These are phyloP conservation scores for Acleris holmiana DNA, from an alignment of 2,888 invertebrate species.

Conservation along the genomic window DNA sequence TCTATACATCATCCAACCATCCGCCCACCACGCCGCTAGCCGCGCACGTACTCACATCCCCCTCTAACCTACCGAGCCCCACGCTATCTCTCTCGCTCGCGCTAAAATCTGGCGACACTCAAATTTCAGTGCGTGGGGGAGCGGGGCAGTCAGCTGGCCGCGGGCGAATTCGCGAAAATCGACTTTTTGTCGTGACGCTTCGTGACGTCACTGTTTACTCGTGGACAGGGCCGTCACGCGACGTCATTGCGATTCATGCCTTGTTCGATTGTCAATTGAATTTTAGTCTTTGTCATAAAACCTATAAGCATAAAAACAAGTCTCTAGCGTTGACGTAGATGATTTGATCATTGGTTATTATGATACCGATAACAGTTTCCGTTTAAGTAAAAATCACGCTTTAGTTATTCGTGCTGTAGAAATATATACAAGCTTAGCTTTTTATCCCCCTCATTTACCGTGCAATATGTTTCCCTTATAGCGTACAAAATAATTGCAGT, in stretches of 20 bases:
- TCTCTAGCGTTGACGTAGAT: background rate
- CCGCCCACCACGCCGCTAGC: conserved; percentile 78
- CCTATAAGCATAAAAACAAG: background rate
- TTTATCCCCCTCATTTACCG: conserved; percentile 58
- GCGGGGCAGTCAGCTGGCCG: conserved; percentile 79
- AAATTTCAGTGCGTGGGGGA: conserved; percentile 69
- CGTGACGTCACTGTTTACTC: conserved; percentile 84
- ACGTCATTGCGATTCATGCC: conserved; percentile 42
- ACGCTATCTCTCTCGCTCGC: conserved; percentile 55
- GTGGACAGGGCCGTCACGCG: conserved; percentile 64
- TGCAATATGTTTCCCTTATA: conserved; percentile 76
- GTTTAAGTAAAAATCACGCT: background rate
- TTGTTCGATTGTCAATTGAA: conserved; percentile 22
- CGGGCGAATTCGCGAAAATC: conserved; percentile 84
- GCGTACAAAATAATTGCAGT: conserved; percentile 79
- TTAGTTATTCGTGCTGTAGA: background rate
- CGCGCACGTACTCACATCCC: conserved; percentile 61
- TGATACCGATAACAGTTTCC: no score
- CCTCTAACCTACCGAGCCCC: conserved; percentile 47
- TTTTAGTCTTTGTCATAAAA: conserved; percentile 1
- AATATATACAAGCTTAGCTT: conserved; percentile 29
- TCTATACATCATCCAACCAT: conserved; percentile 88
- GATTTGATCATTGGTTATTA: background rate
- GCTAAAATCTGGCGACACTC: conserved; percentile 76
- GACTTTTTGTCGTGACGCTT: conserved; percentile 84